Evolutionary conservation across 2,797 vertebrate genomes (phyloP).

Genomic region (Myripristis jacobus): DNA sequence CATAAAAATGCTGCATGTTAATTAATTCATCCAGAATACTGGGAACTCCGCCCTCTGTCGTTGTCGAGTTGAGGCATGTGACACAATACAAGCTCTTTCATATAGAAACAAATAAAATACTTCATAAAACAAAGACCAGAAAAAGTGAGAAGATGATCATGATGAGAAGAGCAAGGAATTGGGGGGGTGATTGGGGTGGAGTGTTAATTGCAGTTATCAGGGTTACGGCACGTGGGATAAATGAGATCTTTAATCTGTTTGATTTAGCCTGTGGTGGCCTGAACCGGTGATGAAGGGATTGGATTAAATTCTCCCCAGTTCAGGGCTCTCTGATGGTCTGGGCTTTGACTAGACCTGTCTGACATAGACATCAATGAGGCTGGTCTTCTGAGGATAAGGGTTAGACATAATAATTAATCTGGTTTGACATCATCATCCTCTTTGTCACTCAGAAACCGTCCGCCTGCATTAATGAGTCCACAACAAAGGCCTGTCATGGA

Average conservation of each 20-base stretch:
- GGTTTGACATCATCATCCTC: constrained; percentile 72
- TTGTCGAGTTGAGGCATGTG: neutral
- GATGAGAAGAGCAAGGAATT: constrained; percentile 18
- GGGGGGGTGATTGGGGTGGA: constrained; percentile 1
- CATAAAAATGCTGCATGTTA: neutral
- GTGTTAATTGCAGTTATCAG: constrained; percentile 41
- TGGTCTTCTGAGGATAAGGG: constrained; percentile 52
- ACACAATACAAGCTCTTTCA: neutral
- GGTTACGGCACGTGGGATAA: constrained; percentile 22
- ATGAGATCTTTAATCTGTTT: constrained; percentile 21
- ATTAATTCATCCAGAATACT: neutral
- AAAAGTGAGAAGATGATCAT: too few species aligned
- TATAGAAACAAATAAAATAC: too few species aligned
- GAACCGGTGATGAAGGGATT: constrained; percentile 30
- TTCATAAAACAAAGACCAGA: constrained; percentile 9
- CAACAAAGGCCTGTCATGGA: constrained; percentile 37
- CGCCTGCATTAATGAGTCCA: constrained; percentile 49
- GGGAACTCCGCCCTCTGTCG: neutral
- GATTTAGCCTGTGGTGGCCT: constrained; percentile 34
- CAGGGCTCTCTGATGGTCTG: constrained; percentile 29
- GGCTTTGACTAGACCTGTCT: constrained; percentile 51
- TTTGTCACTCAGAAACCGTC: constrained; percentile 76
- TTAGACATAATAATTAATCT: constrained; percentile 74
- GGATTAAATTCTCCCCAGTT: constrained; percentile 37
- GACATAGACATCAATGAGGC: constrained; percentile 71